These are phyloP conservation scores for Phymanthus crucifer DNA, from an alignment of 92 coral and sea anemone genomes.

Conservation along the genomic window DNA sequence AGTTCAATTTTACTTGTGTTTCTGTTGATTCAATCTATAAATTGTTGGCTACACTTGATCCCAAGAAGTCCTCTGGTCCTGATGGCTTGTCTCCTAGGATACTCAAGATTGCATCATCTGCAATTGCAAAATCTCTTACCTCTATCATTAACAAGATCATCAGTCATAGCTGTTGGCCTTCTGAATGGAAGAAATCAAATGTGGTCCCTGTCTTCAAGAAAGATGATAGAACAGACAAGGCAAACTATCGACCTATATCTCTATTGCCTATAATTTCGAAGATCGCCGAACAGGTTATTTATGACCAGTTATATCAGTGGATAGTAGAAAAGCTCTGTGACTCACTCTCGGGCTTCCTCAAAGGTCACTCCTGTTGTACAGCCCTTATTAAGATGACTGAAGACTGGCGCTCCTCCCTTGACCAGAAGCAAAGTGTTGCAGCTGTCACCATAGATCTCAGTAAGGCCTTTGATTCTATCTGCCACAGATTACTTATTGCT, in stretches of 20 bases:
- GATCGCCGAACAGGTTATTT: background rate
- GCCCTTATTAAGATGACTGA: background rate
- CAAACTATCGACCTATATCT: background rate
- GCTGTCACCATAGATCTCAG: background rate
- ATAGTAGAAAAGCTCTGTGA: background rate
- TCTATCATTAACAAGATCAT: too few species aligned
- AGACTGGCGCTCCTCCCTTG: background rate
- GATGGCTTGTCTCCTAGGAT: slow-evolving; percentile 27
- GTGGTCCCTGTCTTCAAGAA: too few species aligned
- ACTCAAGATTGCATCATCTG: slow-evolving; percentile 21
- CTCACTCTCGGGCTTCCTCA: background rate
- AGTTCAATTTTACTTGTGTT: background rate
- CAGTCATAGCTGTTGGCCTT: too few species aligned
- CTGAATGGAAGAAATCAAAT: too few species aligned
- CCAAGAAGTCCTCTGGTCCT: slow-evolving; percentile 3
- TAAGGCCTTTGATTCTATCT: background rate
- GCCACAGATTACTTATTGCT: background rate
- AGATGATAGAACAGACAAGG: background rate
- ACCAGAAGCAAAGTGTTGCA: background rate
- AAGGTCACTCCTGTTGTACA: background rate
- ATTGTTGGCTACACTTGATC: background rate
- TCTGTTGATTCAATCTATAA: background rate
- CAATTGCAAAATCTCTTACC: slow-evolving; percentile 23
- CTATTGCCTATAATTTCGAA: background rate
- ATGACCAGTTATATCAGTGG: background rate